Base-by-base conservation (phyloP, 1,140 invertebrate species). In the Phymorhynchus buccinoides region DNA sequence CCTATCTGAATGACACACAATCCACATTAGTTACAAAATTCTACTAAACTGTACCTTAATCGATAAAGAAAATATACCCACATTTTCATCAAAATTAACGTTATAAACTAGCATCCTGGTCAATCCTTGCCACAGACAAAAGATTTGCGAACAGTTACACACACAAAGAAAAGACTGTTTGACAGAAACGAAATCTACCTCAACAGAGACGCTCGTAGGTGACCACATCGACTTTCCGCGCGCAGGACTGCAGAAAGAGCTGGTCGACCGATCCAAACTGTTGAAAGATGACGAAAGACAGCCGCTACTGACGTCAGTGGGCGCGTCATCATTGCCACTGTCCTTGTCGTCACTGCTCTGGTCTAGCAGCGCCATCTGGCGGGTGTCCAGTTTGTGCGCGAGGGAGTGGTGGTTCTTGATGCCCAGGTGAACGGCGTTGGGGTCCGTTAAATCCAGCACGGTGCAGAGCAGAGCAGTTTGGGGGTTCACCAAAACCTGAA, bases 401-500 rank as follows among this genome's bases (percentile, higher is more conserved):
- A 30, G n/a, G 71, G 41, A 27, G 41, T 41, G 3, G 39, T 85
- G 83, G 37, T 86, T 86, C 85, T 90, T 91, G 84, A 90, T 87
- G 22, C 89, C 92, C 1, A 90, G 86, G 41, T 94, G 88, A 22
- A 91, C 88, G 48, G 89, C 88, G 87, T 94, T 93, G 1, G 97
- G 97, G 94, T 98, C 96, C 86, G 96, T 95, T 22, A 98, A 95
- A 12, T 95, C 95, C 30, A 99, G 92, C 91, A 94, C 95, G n/a
- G 96, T 94, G 94, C 97, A 99, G 81, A 99, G 95, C 66, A 95
- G 90, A 12, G 94, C 95, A 9, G 97, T 98, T 93, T 99, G 98
- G 30, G 96, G 95, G 94, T 99, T 99, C 9, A 88, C 86, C 37
- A 71, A 41, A n/a, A 84, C 84, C 62, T 68, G 62, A 41, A n/a